Evolutionary conservation across 2,113 vertebrate species (phyloP).

Genomic region (Epinephelus lanceolatus): DNA sequence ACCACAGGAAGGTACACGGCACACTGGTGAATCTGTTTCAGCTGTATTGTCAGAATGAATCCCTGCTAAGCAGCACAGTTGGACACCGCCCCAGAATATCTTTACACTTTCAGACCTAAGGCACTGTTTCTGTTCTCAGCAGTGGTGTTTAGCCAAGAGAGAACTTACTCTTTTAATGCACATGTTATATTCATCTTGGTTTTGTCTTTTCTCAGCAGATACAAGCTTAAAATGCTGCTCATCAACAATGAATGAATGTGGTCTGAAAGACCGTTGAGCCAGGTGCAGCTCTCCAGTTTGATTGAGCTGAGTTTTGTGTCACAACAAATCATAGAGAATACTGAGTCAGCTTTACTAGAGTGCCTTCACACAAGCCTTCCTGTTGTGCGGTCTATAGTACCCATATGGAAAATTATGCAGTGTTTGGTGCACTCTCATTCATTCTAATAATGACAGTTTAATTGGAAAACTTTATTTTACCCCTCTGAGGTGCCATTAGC

Average conservation of each 20-base stretch:
- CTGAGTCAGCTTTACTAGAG: background rate
- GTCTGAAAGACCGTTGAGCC: conserved; percentile 11
- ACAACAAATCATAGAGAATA: conserved; percentile 19
- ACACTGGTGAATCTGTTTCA: conserved; percentile 5
- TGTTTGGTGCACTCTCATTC: background rate
- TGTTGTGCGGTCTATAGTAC: background rate
- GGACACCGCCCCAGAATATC: conserved; percentile 4
- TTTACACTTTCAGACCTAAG: conserved; percentile 21
- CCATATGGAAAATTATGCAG: background rate
- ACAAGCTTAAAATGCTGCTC: conserved; percentile 42
- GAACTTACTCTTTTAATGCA: conserved; percentile 27
- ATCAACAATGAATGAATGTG: conserved; percentile 55
- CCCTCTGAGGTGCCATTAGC: background rate
- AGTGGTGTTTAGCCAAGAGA: conserved; percentile 27
- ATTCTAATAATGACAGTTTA: background rate
- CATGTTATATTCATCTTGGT: conserved; percentile 6
- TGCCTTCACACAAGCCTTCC: background rate
- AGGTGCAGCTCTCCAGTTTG: conserved; percentile 24
- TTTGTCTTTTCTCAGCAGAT: conserved; percentile 42
- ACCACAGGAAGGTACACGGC: background rate
- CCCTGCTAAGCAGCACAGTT: background rate
- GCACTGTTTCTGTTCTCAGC: conserved; percentile 20
- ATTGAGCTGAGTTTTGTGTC: conserved; percentile 35
- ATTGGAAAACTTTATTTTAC: conserved; percentile 19
- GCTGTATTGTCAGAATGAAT: conserved; percentile 30